phyloP scores from a whole-genome alignment of 2,888 invertebrate genomes.

The Tuta absoluta region DNA sequence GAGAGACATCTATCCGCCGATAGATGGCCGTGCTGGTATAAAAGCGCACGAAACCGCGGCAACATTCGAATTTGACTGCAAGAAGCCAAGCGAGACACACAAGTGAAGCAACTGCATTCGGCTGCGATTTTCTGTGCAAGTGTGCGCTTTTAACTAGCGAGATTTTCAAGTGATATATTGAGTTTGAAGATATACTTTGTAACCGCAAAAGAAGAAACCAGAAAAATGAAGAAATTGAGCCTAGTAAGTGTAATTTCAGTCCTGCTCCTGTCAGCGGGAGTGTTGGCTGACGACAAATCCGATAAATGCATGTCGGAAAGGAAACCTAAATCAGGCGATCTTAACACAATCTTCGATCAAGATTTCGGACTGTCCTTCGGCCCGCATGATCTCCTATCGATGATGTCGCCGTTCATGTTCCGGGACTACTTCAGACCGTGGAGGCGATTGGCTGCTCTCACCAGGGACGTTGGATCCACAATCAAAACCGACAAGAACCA shows the following conservation, averaged over 20 bases:
- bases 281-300: slow-evolving; percentile 6
- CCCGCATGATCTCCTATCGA: slow-evolving; percentile 60
- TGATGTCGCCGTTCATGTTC: slow-evolving; percentile 43
- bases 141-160: slow-evolving; percentile 2
- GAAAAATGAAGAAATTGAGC: slow-evolving; percentile 24
- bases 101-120: slow-evolving; percentile 8
- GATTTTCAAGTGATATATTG: background rate
- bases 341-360: slow-evolving; percentile 51
- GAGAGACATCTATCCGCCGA: slow-evolving; percentile 42
- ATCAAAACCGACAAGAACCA: slow-evolving; percentile 81
- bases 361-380: slow-evolving; percentile 64
- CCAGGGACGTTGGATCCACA: slow-evolving; percentile 68
- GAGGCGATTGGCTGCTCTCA: slow-evolving; percentile 59
- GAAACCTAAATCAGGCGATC: background rate
- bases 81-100: slow-evolving; percentile 9
- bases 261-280: slow-evolving; percentile 20
- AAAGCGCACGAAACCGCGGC: slow-evolving; percentile 42
- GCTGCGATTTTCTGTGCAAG: background rate
- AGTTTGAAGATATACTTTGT: background rate
- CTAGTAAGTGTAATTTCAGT: slow-evolving; percentile 16
- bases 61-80: background rate
- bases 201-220: background rate
- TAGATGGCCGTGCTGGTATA: slow-evolving; percentile 50
- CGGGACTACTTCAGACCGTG: slow-evolving; percentile 59
- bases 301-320: slow-evolving; percentile 15